Percentiles rank a stretch among this genome's conserved stretches.
These are phyloP conservation scores for Drosophila pallidifrons DNA, from an alignment of 1,140 invertebrate species.

Conservation along the genomic window DNA sequence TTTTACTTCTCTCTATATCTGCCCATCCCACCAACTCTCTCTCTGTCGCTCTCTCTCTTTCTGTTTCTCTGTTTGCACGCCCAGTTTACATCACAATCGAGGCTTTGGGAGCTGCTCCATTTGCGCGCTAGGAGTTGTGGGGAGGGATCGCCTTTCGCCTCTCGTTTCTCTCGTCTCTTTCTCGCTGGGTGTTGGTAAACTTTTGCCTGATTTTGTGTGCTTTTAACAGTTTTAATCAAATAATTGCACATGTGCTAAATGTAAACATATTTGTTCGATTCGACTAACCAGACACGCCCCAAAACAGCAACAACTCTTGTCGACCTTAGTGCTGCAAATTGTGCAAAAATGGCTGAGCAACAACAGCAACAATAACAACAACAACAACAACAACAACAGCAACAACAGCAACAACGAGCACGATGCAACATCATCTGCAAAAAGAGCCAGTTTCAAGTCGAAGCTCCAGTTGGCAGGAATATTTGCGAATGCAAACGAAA, in stretches of 20 bases:
- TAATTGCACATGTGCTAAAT: constrained; percentile 85
- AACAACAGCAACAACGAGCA: background rate
- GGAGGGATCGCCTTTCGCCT: background rate
- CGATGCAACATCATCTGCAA: background rate
- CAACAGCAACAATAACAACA: constrained; percentile 35
- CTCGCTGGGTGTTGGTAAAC: constrained; percentile 74
- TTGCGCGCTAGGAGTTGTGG: constrained; percentile 56
- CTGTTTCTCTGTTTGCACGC: constrained; percentile 70
- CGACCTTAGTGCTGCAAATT: constrained; percentile 58
- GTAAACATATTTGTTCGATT: constrained; percentile 85
- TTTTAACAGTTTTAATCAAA: constrained; percentile 85
- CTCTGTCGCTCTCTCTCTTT: constrained; percentile 18
- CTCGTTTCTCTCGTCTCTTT: background rate
- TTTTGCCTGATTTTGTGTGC: constrained; percentile 84
- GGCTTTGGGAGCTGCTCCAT: constrained; percentile 64
- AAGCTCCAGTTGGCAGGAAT: constrained; percentile 76
- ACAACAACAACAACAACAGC: too few species aligned
- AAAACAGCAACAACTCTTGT: constrained; percentile 45
- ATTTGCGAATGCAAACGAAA: constrained; percentile 85
- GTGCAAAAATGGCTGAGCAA: constrained; percentile 73
- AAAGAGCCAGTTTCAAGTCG: constrained; percentile 45
- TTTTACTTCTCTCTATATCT: constrained; percentile 14
- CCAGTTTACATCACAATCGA: constrained; percentile 75
- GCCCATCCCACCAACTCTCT: background rate
- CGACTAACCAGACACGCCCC: constrained; percentile 82